Base-by-base conservation (phyloP, 1,140 invertebrate species). In the Magallana angulata region DNA sequence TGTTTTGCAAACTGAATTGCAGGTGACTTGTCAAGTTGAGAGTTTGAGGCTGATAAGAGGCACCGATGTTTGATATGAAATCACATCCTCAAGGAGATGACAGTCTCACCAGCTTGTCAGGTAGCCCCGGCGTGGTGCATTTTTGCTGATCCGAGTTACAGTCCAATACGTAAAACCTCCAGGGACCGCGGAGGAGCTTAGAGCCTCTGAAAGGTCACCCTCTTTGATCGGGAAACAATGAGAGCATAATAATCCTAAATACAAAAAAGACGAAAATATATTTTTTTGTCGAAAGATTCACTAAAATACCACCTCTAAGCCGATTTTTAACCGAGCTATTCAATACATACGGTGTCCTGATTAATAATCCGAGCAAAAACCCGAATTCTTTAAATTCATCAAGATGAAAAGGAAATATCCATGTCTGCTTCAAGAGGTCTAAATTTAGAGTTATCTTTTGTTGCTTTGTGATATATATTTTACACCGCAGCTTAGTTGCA, bases 91-190 rank as follows among this genome's bases (percentile, higher is more conserved):
- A 5, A 36, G 18, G 11, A 30, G 68, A 36, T 76, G 68, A 76
- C 68, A 76, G 14, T 11, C n/a, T 62, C 6, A 12, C 14, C 14
- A 12, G 8, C 9, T 76, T 24, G 68, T 76, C 68, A 30, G 68
- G 24, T 76, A 12, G 18, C 7, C 3, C 8, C 24, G 11, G 68
- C 68, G 68, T 76, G 68, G 24, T 76, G 68, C 68, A 76, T 76
- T 76, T 76, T 76, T 76, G 68, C 30, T 76, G 68, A 76, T 76
- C 68, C 68, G 68, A 76, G 68, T 76, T 76, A 76, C 68, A 30
- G 68, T 76, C 68, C 24, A 4, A 76, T 36, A 76, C 24, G 14
- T 76, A 76, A 76, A 76, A 18, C 36, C 36, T 30, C 36, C 36
- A 11, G 24, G 68, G 24, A 30, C 68, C 68, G 36, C 30, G 36